These are phyloP conservation scores for Oceanodroma leucorhoa DNA, from an alignment of 2,797 vertebrate genomes.

Conservation along the genomic window DNA sequence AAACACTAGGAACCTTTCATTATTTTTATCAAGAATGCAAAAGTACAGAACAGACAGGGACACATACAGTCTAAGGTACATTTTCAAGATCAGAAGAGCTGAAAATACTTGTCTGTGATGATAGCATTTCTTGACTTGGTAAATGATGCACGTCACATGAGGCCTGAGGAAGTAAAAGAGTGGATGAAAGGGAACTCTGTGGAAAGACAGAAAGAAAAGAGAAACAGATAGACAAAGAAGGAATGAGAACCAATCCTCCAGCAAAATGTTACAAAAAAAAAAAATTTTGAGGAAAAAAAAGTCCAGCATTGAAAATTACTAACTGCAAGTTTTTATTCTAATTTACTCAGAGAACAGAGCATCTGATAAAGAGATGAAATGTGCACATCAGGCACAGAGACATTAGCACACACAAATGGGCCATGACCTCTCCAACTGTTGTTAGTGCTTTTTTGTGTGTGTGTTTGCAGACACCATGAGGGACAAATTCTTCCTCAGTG, in stretches of 20 bases:
- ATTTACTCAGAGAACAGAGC: neutral
- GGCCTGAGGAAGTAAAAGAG: neutral
- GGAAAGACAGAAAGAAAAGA: neutral
- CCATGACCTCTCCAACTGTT: slow-evolving; percentile 7
- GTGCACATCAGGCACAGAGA: neutral
- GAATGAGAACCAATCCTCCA: neutral
- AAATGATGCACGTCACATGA: neutral
- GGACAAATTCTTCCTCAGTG: neutral
- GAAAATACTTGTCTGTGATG: neutral
- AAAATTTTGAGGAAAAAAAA: neutral
- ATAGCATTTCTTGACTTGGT: neutral
- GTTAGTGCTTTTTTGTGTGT: neutral
- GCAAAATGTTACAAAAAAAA: neutral
- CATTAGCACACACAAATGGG: neutral
- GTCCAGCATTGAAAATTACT: neutral
- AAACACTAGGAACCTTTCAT: neutral
- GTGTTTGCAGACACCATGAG: neutral
- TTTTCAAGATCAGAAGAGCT: neutral
- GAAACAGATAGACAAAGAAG: neutral
- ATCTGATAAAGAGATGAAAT: neutral
- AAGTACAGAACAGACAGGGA: neutral
- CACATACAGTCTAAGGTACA: neutral
- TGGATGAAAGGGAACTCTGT: neutral
- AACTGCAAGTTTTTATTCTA: neutral
- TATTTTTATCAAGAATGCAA: neutral